These are phyloP conservation scores for Semibalanus balanoides DNA, from an alignment of 1,140 invertebrate species.

Conservation along the genomic window DNA sequence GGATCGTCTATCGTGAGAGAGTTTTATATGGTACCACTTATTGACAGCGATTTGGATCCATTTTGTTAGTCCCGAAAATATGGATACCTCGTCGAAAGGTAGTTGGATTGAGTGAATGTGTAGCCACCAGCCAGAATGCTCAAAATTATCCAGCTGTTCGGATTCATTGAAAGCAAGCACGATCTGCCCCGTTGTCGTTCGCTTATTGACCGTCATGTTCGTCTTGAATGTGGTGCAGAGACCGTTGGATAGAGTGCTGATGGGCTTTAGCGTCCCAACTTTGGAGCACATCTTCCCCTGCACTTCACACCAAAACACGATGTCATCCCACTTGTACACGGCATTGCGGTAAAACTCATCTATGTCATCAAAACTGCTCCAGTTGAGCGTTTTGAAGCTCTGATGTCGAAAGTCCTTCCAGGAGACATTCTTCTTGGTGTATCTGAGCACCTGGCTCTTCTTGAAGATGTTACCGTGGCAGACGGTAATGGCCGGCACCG, in stretches of 20 bases:
- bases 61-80: background rate
- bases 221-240: background rate
- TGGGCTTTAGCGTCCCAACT: background rate
- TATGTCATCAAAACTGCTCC: background rate
- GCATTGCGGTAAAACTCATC: background rate
- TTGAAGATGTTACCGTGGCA: background rate
- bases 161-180: background rate
- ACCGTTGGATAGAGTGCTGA: background rate
- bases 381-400: background rate
- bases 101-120: background rate
- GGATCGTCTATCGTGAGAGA: background rate
- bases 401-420: background rate
- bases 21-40: background rate
- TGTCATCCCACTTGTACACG: background rate
- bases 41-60: background rate
- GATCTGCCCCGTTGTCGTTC: background rate
- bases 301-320: background rate
- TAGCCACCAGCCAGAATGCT: background rate
- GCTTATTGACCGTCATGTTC: background rate
- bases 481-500: background rate
- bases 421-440: background rate
- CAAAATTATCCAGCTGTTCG: background rate
- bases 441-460: background rate
- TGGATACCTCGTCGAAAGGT: background rate
- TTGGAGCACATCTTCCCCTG: background rate